Conservation (phyloP, 1,140 invertebrate species). For the Sitobion miscanthi region DNA sequence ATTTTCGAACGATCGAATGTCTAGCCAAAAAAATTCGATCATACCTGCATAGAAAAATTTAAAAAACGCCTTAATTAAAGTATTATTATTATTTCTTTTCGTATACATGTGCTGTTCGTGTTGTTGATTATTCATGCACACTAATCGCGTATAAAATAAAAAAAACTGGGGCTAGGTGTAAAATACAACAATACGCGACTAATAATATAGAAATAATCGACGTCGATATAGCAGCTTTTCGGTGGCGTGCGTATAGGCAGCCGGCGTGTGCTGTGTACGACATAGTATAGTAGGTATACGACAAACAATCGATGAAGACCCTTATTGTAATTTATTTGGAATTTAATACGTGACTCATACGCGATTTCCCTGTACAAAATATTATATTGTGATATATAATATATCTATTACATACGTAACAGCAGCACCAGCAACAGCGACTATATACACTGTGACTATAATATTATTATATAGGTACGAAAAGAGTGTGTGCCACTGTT, state of each 20-base stretch:
- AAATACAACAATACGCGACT: neutral
- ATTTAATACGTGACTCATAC: conserved; percentile 48
- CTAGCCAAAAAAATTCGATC: neutral
- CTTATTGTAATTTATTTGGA: conserved; percentile 37
- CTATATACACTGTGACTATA: too few species aligned
- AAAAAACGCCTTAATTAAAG: neutral
- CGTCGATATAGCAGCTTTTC: neutral
- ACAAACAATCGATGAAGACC: conserved; percentile 34
- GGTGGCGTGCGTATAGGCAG: neutral
- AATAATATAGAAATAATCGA: neutral
- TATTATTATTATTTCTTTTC: neutral
- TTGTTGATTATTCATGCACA: neutral
- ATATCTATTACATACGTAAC: conserved; percentile 35
- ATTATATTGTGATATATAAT: conserved; percentile 20
- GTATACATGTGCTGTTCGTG: neutral
- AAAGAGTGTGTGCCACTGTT: neutral
- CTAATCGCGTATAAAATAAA: neutral
- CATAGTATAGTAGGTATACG: neutral
- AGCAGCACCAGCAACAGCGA: neutral
- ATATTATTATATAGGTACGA: neutral
- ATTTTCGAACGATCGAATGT: neutral
- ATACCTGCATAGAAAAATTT: neutral
- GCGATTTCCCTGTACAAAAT: neutral
- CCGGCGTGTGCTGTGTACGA: neutral
- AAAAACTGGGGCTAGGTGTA: neutral